Base-by-base conservation (phyloP, 1,140 invertebrate genomes). In the Augochlora pura region DNA sequence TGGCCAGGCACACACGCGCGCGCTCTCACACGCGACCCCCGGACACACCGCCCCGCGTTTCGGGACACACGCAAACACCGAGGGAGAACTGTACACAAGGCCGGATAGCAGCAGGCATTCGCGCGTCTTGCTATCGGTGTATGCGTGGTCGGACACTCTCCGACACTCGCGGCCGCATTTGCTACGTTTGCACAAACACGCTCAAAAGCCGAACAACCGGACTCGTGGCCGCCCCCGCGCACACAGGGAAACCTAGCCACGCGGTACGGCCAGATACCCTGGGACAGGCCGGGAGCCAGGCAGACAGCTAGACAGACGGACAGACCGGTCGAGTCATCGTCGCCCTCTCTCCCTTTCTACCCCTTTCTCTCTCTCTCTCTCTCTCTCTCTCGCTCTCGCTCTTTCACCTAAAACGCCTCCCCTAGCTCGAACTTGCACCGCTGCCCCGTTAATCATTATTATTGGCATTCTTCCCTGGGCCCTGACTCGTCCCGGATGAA, bases 381-480 rank as follows among this genome's bases (percentile, higher is more conserved):
- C 16, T 21, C 74, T 69, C 64, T 10, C 2, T 7, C n/a, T 42
- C 6, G 0, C 88, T 64, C 67, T 65, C 82, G 39, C 76, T 57
- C 39, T 14, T 18, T n/a, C 79, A 67, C 60, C 14, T 52, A 14
- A 52, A 25, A 64, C 46, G 73, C 57, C 59, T 38, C 42, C 42
- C 14, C 2, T 21, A 39, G 39, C 27, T 2, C 64, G 54, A 42
- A 68, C 27, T 83, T 27, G 27, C 42, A 7, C 73, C 60, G 27
- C 1, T 66, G 72, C 6, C 72, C 62, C 88, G 86, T 91, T 91
- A 90, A 91, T 92, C 91, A 91, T 90, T 87, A 88, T 90, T 91
- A 91, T 91, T 89, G 87, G 84, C 86, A 87, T 77, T 87, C 83
- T 87, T 80, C 69, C 78, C 72, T 73, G 64, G 65, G 62, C 71